Conservation (phyloP, 2,113 vertebrate species). For the Orthochromis indermauri region DNA sequence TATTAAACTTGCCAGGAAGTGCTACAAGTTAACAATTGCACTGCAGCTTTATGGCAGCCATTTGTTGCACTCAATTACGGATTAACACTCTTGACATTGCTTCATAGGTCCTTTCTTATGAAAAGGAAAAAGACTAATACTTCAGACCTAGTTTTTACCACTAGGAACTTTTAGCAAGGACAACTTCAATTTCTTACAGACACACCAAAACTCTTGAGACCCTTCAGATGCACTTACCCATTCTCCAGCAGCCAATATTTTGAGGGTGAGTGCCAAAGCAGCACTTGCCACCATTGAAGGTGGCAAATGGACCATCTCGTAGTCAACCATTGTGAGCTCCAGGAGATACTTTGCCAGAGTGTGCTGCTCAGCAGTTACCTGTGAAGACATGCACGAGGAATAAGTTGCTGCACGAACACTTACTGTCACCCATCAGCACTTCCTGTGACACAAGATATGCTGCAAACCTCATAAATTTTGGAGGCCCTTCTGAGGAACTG, state of each 20-base stretch:
- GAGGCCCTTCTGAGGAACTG: slow-evolving; percentile 80
- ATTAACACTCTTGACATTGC: neutral
- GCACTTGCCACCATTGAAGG: slow-evolving; percentile 79
- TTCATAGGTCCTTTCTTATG: neutral
- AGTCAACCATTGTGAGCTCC: slow-evolving; percentile 82
- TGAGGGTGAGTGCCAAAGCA: slow-evolving; percentile 77
- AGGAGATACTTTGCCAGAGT: slow-evolving; percentile 81
- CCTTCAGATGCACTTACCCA: slow-evolving; percentile 69
- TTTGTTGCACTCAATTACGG: neutral
- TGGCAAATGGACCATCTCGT: slow-evolving; percentile 79
- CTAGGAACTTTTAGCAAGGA: neutral
- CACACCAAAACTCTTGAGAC: neutral
- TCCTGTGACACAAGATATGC: neutral
- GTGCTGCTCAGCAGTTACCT: slow-evolving; percentile 77
- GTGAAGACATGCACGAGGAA: neutral
- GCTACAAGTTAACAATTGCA: neutral
- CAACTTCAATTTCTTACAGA: neutral
- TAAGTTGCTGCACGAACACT: neutral
- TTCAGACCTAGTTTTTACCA: neutral
- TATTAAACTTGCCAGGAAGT: neutral
- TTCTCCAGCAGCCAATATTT: slow-evolving; percentile 69
- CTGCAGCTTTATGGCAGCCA: neutral
- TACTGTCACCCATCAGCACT: neutral
- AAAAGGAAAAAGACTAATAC: neutral
- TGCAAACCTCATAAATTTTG: slow-evolving; percentile 75